Conservation (phyloP, 2,113 vertebrate genomes). For the Circaetus gallicus region DNA sequence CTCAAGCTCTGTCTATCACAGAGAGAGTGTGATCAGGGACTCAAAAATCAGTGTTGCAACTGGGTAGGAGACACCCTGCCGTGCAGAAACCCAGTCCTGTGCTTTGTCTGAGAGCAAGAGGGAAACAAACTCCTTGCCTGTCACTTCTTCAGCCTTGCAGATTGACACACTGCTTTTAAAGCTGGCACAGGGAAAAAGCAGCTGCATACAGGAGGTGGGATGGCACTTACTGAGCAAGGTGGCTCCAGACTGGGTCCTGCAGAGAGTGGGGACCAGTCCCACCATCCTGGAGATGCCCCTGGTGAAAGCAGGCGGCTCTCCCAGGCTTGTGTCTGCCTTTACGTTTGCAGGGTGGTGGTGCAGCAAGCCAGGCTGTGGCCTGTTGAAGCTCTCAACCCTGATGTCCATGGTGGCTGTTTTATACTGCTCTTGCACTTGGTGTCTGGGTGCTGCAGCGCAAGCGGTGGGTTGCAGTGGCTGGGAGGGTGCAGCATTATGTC, state of each 20-base stretch:
- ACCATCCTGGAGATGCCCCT: background rate
- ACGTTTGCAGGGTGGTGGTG: background rate
- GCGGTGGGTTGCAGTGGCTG: rapidly evolving
- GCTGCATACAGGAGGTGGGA: background rate
- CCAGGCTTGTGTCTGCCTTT: background rate
- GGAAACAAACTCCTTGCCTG: background rate
- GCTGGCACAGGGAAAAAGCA: background rate
- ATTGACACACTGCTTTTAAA: too few relatives aligned
- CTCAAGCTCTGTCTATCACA: background rate
- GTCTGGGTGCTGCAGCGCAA: background rate
- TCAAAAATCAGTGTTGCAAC: background rate
- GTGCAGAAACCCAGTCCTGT: background rate
- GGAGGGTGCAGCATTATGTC: background rate
- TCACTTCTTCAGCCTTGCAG: background rate
- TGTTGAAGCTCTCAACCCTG: background rate
- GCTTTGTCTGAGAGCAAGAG: background rate
- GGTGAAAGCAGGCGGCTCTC: background rate
- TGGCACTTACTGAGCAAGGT: background rate
- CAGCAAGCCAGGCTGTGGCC: rapidly evolving
- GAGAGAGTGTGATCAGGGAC: background rate
- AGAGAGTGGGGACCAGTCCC: background rate
- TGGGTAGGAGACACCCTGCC: background rate
- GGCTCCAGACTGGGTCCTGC: background rate
- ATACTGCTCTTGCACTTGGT: background rate
- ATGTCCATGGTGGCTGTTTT: background rate